Conservation (phyloP, 2,888 invertebrate genomes). For the Drosophila bunnanda region DNA sequence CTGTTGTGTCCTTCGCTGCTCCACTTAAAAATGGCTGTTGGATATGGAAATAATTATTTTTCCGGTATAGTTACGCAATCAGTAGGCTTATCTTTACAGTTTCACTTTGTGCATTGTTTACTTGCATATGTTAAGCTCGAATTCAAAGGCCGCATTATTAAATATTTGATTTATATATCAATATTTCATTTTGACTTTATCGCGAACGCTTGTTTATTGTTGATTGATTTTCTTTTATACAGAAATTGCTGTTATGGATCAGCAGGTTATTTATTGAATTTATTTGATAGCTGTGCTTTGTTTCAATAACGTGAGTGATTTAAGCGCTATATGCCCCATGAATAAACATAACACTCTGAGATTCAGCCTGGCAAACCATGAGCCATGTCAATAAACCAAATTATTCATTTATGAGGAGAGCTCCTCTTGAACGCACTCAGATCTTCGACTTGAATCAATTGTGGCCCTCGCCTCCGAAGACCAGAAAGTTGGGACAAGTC, state of each 20-base stretch:
- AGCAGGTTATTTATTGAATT: not conserved
- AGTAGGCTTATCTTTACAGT: not conserved
- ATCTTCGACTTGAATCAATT: conserved; percentile 55
- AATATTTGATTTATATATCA: conserved; percentile 5
- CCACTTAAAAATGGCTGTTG: conserved; percentile 33
- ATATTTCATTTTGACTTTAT: not conserved
- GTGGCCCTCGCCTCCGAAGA: conserved; percentile 7
- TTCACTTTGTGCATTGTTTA: conserved; percentile 4
- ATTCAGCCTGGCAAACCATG: not conserved
- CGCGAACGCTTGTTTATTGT: conserved; percentile 1
- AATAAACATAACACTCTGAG: no score
- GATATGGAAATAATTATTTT: conserved; percentile 22
- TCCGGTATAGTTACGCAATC: not conserved
- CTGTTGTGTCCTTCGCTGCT: conserved; percentile 27
- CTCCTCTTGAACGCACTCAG: conserved; percentile 32
- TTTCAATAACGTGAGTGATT: conserved; percentile 7
- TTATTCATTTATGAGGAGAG: conserved; percentile 40
- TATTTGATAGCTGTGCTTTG: not conserved
- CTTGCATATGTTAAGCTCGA: not conserved
- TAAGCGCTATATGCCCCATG: no score
- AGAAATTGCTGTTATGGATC: not conserved
- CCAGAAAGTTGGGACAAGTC: conserved; percentile 47
- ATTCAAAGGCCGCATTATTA: conserved; percentile 26
- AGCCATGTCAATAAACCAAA: conserved; percentile 11
- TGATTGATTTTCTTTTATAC: conserved; percentile 12